phyloP scores from a whole-genome alignment of 2,888 invertebrate species.

The Nemurella pictetii region DNA sequence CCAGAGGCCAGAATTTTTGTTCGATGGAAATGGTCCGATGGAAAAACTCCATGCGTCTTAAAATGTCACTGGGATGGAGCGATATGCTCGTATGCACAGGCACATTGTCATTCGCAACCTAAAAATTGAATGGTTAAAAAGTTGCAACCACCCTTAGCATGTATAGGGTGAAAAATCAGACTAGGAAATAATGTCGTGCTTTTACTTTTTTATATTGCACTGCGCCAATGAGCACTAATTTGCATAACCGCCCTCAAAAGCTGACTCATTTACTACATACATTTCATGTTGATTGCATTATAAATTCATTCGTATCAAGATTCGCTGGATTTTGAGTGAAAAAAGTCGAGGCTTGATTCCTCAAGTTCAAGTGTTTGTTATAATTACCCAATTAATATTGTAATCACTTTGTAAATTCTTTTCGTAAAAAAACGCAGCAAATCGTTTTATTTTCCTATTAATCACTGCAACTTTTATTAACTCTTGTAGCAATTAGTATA shows the following conservation, averaged over 20 bases:
- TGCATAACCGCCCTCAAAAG: not conserved
- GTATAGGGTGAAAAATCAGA: no score
- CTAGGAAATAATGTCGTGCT: no score
- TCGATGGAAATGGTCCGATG: no score
- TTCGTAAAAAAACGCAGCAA: not conserved
- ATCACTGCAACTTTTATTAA: not conserved
- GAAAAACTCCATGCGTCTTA: no score
- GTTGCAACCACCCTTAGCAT: no score
- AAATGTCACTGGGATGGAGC: no score
- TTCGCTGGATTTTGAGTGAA: not conserved
- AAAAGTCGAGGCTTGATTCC: not conserved
- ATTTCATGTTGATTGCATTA: no score
- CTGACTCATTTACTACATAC: not conserved
- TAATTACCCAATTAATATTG: not conserved
- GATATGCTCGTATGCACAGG: no score
- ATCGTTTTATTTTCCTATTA: not conserved
- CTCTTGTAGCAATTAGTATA: constrained; percentile 18
- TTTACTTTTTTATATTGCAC: not conserved
- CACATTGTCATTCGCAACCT: no score
- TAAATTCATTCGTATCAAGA: not conserved
- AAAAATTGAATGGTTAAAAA: no score
- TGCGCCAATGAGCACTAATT: not conserved
- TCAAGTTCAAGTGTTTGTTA: not conserved
- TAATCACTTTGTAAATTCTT: constrained; percentile 2
- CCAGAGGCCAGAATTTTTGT: no score